Evolutionary conservation across 2,797 vertebrate genomes (phyloP), one percentile per base, ranked within the genome.

Genomic region (Diceros bicornis): DNA sequence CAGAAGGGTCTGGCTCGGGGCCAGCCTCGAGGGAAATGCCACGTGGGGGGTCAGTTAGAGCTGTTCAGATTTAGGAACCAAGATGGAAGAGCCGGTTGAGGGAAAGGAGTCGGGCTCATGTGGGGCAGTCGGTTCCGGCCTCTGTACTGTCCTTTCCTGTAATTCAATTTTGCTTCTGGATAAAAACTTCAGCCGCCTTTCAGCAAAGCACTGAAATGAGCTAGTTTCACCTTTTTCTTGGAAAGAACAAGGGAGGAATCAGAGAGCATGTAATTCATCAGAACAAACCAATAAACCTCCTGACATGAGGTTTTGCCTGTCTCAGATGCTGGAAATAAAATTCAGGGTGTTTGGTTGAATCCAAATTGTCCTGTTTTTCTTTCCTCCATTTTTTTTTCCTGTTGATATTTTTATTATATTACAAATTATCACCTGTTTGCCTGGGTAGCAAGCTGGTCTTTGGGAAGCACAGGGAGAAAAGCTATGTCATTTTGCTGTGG

Each of bases 261-360:
- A 59, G 69, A 52, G 64, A n/a, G 17, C 41, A 25, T 0, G 21
- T 2, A 11, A 21, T 13, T 34, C 72, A 44, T 64, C 50, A 11
- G 32, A 32, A 37, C 4, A 9, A 23, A 8, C 9, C 14, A 6
- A 20, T 32, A 41, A 12, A 0, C 59, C 34, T 29, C 50, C 55
- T 4, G 27, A 14, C 2, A 0, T 4, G 69, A 37, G 34, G 6
- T 3, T 21, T 8, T 13, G 10, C 16, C 12, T 0, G 0, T 3
- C 14, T 32, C 3, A 0, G 47, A 4, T 4, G 16, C 3, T 3
- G 17, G 61, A 18, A 23, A 1, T 9, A 27, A 27, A 55, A 20
- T 18, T 14, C 44, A 41, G 1, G 29, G 50, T 13, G 57, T 62
- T 50, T 0, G 23, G 21, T 7, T 7, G 34, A 11, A 13, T 72